Conservation (phyloP, 2,888 invertebrate species). For the Dasysyrphus tricinctus region DNA sequence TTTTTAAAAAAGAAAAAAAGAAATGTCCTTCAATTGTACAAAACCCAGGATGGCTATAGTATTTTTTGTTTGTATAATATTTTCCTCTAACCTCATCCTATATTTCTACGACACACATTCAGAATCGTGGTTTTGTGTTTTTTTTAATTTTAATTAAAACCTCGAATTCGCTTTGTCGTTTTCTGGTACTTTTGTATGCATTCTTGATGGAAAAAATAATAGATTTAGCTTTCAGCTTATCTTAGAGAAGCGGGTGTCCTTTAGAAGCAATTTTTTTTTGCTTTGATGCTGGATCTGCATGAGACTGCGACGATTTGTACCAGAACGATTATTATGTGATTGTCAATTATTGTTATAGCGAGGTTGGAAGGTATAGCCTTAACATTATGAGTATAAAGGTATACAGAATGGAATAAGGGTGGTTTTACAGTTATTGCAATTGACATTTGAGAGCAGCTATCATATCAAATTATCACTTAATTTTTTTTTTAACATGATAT, state of each 20-base stretch:
- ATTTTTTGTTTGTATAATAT: neutral
- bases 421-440: slow-evolving; percentile 35
- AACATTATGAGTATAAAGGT: neutral
- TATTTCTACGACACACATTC: slow-evolving; percentile 24
- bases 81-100: slow-evolving; percentile 26
- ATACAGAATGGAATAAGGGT: neutral
- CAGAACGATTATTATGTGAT: slow-evolving; percentile 19
- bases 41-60: slow-evolving; percentile 38
- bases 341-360: slow-evolving; percentile 50
- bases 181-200: slow-evolving; percentile 38
- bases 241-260: slow-evolving; percentile 38
- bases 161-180: slow-evolving; percentile 48
- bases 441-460: slow-evolving; percentile 36
- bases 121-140: slow-evolving; percentile 32
- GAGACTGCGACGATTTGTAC: slow-evolving; percentile 24
- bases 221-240: slow-evolving; percentile 50
- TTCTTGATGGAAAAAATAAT: slow-evolving; percentile 40
- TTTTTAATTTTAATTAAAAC: slow-evolving; percentile 70
- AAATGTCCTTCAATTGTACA: slow-evolving; percentile 66
- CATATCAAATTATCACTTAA: neutral
- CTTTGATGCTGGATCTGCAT: slow-evolving; percentile 36
- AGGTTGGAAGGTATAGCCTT: slow-evolving; percentile 4
- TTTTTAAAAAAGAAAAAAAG: slow-evolving; percentile 45
- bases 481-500: neutral
- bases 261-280: slow-evolving; percentile 3